Base-by-base conservation (phyloP, 2,797 vertebrate genomes). In the Euphonia xanthogaster region DNA sequence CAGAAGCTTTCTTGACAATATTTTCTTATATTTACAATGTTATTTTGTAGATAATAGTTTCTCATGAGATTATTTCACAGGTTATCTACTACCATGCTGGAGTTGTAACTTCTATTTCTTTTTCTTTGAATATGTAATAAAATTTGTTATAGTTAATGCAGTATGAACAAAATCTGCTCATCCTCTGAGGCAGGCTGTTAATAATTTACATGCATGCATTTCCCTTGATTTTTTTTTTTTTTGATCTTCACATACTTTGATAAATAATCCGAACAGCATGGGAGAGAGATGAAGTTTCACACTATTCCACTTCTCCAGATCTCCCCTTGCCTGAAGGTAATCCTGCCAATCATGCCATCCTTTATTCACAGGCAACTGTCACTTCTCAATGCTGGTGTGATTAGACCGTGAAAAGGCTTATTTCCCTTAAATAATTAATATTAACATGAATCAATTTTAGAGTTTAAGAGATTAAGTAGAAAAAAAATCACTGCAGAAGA, bases 301-400 rank as follows among this genome's bases (percentile, higher is more conserved):
- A 75, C 79, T 44, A 60, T 91, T 78, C 90, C 82, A 40, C 68
- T 74, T 83, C 73, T 57, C 68, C 91, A 85, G 74, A 47, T 93
- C 87, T 90, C 88, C 65, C 66, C 70, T 83, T 93, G 95, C 94
- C 93, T 66, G 92, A 61, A 93, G 94, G 94, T 91, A 86, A 35
- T 86, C 7, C 76, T 94, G 94, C 75, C 87, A 71, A 50, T 91
- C 91, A 71, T 1, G 8, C 78, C 73, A 48, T 50, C 87, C 88
- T 88, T 81, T 90, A 62, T 57, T 45, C 90, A 22, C 25, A 50
- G 73, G 62, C 68, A 66, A 63, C 87, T 93, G 81, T 67, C 89
- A 76, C 58, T 51, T 77, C 53, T 45, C 90, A 35, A 5, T 11
- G 84, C 54, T 55, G 28, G 57, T 40, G 88, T 77, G 85, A 91